Evolutionary conservation across 2,888 invertebrate species (phyloP).

Genomic region (Drosophila anomalata): DNA sequence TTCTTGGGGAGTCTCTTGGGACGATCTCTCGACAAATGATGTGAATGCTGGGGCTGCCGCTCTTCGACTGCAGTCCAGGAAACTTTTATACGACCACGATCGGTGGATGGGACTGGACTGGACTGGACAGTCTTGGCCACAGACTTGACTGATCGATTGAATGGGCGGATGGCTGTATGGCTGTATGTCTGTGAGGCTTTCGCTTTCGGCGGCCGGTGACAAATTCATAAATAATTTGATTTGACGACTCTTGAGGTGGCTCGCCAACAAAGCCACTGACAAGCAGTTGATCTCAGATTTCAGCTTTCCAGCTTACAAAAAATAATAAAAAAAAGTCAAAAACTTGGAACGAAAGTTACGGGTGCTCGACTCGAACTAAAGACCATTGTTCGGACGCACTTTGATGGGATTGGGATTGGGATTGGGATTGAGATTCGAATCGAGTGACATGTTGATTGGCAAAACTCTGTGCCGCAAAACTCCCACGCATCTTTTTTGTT

Average conservation of each 20-base stretch:
- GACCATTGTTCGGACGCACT: conserved; percentile 7
- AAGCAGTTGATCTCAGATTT: conserved; percentile 13
- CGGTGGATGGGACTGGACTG: neutral
- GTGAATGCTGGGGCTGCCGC: conserved; percentile 34
- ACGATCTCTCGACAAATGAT: neutral
- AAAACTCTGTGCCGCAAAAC: conserved; percentile 33
- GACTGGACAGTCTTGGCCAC: neutral
- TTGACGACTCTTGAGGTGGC: conserved; percentile 36
- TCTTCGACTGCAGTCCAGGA: conserved; percentile 41
- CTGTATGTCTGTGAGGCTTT: conserved; percentile 40
- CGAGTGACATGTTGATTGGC: conserved; percentile 44
- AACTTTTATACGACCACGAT: conserved; percentile 30
- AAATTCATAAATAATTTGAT: conserved; percentile 47
- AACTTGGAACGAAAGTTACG: conserved; percentile 34
- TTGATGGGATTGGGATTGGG: conserved; percentile 2
- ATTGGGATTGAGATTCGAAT: neutral
- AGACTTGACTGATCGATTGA: neutral
- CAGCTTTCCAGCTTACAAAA: conserved; percentile 20
- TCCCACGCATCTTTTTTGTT: conserved; percentile 22
- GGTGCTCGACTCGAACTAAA: conserved; percentile 32
- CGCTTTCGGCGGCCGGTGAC: conserved; percentile 55
- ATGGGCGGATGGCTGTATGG: conserved; percentile 26
- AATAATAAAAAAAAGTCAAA: neutral
- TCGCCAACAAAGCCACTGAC: conserved; percentile 31
- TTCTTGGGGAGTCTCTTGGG: neutral